A percentile compares a stretch with the other conserved stretches of the same genome.
phyloP scores from a whole-genome alignment of 2,797 vertebrate genomes.

The Florisuga fusca region DNA sequence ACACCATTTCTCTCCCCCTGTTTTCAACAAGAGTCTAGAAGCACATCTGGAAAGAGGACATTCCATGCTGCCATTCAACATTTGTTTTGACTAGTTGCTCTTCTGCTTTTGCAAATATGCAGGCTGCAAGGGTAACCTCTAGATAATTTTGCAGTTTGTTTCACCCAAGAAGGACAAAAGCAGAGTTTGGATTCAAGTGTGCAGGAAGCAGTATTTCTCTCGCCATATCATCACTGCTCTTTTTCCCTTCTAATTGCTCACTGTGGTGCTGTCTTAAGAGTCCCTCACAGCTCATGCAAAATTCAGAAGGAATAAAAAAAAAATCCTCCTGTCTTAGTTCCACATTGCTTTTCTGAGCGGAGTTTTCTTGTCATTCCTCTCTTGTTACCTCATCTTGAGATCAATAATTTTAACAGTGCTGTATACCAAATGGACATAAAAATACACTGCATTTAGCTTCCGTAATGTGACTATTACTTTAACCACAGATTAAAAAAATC shows the following conservation, averaged over 20 bases:
- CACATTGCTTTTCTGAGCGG: neutral
- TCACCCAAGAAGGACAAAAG: neutral
- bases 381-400: neutral
- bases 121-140: neutral
- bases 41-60: neutral
- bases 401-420: neutral
- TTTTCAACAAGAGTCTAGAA: neutral
- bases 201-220: neutral
- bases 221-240: neutral
- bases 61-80: neutral
- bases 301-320: neutral
- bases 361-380: neutral
- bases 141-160: neutral
- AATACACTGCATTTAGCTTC: neutral
- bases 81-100: neutral
- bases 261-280: accelerated
- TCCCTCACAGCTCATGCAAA: neutral
- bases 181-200: neutral
- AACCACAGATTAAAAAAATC: neutral
- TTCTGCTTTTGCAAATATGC: neutral
- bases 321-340: neutral
- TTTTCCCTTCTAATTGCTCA: neutral
- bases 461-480: neutral
- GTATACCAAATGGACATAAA: neutral
- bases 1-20: accelerated